Evolutionary conservation across 2,797 vertebrate genomes (phyloP).

Genomic region (Bradypodion pumilum): DNA sequence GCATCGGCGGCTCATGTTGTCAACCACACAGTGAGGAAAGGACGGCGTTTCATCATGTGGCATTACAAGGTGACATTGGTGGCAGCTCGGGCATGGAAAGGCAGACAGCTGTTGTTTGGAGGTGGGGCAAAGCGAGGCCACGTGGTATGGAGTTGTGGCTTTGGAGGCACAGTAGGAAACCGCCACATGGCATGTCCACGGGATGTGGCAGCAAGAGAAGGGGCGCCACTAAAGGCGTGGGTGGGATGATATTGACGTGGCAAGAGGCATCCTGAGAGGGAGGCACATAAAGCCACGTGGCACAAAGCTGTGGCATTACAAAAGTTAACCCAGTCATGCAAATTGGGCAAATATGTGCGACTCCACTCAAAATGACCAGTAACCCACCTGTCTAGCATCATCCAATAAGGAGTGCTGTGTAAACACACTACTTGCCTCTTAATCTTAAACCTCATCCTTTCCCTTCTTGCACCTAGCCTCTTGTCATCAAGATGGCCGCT

Average conservation of each 20-base stretch:
- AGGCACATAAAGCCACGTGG: constrained; percentile 24
- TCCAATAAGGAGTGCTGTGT: neutral
- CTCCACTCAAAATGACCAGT: constrained; percentile 1
- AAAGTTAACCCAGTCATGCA: constrained; percentile 43
- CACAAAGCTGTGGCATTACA: constrained; percentile 18
- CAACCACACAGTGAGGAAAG: constrained; percentile 5
- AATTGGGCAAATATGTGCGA: neutral
- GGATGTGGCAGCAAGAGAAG: neutral
- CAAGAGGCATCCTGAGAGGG: constrained; percentile 30
- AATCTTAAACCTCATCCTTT: neutral
- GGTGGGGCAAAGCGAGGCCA: constrained; percentile 17
- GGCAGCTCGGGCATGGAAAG: neutral
- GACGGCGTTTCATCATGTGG: neutral
- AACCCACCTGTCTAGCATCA: neutral
- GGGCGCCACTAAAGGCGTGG: neutral
- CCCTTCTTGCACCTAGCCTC: neutral
- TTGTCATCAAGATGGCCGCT: neutral
- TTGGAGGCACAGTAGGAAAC: constrained; percentile 41
- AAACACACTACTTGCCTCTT: neutral
- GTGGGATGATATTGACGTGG: constrained; percentile 1
- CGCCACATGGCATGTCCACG: constrained; percentile 11
- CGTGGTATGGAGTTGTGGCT: constrained; percentile 12
- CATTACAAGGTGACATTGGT: neutral
- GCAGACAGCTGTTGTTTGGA: neutral
- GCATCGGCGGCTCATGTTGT: constrained; percentile 3